A percentile compares a stretch with the other conserved stretches of the same genome.
Conservation (phyloP, 2,888 invertebrate species). For the Brachyptera risi region DNA sequence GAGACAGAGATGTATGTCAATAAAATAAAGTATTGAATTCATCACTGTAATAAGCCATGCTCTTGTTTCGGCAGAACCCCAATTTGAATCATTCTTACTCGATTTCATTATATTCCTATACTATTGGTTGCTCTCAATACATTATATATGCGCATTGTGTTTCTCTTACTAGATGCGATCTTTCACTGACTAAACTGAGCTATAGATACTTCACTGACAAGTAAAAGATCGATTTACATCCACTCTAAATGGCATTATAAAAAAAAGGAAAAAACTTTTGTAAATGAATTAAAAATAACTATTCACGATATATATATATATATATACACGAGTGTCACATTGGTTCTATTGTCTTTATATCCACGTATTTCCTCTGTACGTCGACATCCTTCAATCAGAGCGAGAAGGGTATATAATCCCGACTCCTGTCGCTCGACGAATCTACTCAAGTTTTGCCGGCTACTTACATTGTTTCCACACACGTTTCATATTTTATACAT, state of each 20-base stretch:
- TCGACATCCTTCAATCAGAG: constrained; percentile 12
- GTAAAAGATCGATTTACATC: constrained; percentile 12
- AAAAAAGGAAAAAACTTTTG: too few relatives aligned
- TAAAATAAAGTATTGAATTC: too few relatives aligned
- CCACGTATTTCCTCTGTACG: neutral
- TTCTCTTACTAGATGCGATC: too few relatives aligned
- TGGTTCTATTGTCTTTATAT: neutral
- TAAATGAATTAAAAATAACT: constrained; percentile 15
- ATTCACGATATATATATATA: neutral
- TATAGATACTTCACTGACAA: constrained; percentile 5
- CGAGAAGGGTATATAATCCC: too few relatives aligned
- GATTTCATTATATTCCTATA: too few relatives aligned
- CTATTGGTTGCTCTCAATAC: too few relatives aligned
- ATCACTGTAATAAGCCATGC: too few relatives aligned
- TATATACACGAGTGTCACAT: constrained; percentile 4
- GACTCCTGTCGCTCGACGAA: constrained; percentile 3
- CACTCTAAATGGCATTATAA: constrained; percentile 16
- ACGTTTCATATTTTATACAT: constrained; percentile 12
- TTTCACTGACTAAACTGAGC: neutral
- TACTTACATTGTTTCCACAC: constrained; percentile 17
- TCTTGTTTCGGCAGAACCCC: too few relatives aligned
- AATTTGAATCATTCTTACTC: too few relatives aligned
- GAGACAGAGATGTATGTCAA: too few relatives aligned
- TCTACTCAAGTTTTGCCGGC: constrained; percentile 22
- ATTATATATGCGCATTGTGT: too few relatives aligned